Evolutionary conservation across 2,888 invertebrate genomes (phyloP), one percentile per base, ranked within the genome.

Genomic region (Nesidiocoris tenuis): DNA sequence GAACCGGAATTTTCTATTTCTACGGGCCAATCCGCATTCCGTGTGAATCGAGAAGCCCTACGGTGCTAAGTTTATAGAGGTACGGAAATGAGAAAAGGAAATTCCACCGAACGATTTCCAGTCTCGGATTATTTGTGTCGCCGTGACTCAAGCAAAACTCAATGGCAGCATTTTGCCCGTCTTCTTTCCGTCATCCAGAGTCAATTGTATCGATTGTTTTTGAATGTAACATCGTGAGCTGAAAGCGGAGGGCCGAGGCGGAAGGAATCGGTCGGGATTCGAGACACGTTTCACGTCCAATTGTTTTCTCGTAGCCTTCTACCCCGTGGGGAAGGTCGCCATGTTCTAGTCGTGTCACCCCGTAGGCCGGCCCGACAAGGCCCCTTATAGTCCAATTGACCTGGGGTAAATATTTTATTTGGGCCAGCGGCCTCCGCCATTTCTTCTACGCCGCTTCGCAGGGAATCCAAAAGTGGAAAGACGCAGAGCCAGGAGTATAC

Each of bases 381-480:
- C 19, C 59, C n/a, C 39, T 39, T 39, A 39, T 39, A 39, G 39
- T 59, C 19, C 59, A 59, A 59, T 59, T 59, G 59, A 59, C 59
- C 59, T n/a, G 59, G 18, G 5, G 59, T 59, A 59, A 59, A 59
- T 59, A 59, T 59, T 59, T 59, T 59, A 59, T 59, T 59, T 59
- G 59, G n/a, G 59, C 7, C 59, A 59, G 18, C 59, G 12, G 39
- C 39, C 39, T 39, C 12, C 12, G 12, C 39, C 39, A 39, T 39
- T 39, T 3, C 39, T 39, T 39, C 39, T 39, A n/a, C n/a, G n/a
- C n/a, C n/a, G n/a, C n/a, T n/a, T n/a, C n/a, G n/a, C n/a, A n/a
- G n/a, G n/a, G n/a, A n/a, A n/a, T n/a, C n/a, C n/a, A n/a, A n/a
- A n/a, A n/a, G n/a, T n/a, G n/a, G n/a, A n/a, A n/a, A n/a, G n/a